Base-by-base conservation (phyloP, 1,140 invertebrate species). In the Drusus annulatus region DNA sequence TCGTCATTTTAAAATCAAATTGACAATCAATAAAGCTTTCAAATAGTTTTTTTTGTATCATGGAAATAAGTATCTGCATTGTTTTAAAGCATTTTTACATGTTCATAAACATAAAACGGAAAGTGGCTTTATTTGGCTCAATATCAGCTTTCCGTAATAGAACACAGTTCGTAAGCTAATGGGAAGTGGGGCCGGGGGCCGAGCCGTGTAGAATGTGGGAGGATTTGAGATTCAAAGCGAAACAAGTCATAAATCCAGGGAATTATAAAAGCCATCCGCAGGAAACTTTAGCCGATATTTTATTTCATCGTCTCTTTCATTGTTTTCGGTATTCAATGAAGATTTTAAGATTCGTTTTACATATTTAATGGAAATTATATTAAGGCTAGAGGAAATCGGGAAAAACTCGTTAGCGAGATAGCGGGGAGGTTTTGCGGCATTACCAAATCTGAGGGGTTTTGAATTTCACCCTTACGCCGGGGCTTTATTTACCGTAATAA, bases 361-460 rank as follows among this genome's bases (percentile, higher is more conserved):
- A 65, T 65, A 65, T 65, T 65, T 65, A 65, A 65, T 65, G 62
- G 62, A 65, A 65, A 65, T 65, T 65, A 65, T 31, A 65, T 65
- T 65, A n/a, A 21, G 25, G 36, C 36, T 2, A 45, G 28, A 28
- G 28, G 62, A 65, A 65, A 65, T 65, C 62, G 62, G 56, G 62
- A 65, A 65, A 65, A 65, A 65, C 62, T 65, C 62, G 62, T 65
- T 65, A 65, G 62, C 28, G 62, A 25, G 62, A 31, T 65, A 25
- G 62, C 36, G 10, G 21, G 62, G 28, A 65, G 62, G 62, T 28
- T 60, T 60, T 25, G 62, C 16, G 62, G 62, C 28, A 65, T 65
- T 65, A 7, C 62, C 13, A 28, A 65, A 28, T 65, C 28, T 65
- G 62, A 10, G 16, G 21, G 62, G 28, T n/a, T n/a, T 60, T 65